A percentile compares a stretch with the other conserved stretches of the same genome.
These are phyloP conservation scores for Delia radicum DNA, from an alignment of 1,140 invertebrate species.

Conservation along the genomic window DNA sequence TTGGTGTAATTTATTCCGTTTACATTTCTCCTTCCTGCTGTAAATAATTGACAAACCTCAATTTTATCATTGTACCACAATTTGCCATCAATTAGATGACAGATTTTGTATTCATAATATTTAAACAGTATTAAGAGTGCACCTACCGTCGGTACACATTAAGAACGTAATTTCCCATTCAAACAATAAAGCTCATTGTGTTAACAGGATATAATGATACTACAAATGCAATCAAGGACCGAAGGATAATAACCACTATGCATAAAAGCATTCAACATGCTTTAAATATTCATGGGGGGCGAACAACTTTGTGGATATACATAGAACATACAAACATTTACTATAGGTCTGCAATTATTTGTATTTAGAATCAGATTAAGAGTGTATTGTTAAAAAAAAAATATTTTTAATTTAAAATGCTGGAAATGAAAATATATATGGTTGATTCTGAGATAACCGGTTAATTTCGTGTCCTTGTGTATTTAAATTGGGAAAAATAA, in stretches of 20 bases:
- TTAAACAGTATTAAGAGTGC: not conserved
- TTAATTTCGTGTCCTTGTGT: too few relatives aligned
- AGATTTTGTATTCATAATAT: not conserved
- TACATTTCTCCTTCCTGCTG: too few relatives aligned
- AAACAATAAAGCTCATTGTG: not conserved
- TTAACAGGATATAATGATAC: not conserved
- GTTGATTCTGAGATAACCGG: too few relatives aligned
- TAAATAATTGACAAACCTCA: not conserved
- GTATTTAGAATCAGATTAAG: too few relatives aligned
- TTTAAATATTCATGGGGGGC: not conserved
- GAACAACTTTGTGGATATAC: too few relatives aligned
- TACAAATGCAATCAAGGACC: not conserved
- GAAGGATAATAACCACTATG: not conserved
- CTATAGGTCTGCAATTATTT: too few relatives aligned
- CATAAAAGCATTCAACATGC: not conserved
- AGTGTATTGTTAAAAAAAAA: too few relatives aligned
- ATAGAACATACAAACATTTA: too few relatives aligned
- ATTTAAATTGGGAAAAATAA: too few relatives aligned
- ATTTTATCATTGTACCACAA: not conserved
- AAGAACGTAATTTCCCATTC: not conserved
- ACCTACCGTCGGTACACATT: not conserved
- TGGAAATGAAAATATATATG: too few relatives aligned
- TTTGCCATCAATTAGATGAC: not conserved
- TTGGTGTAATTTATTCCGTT: too few relatives aligned
- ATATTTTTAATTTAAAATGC: too few relatives aligned